phyloP scores from a whole-genome alignment of 2,797 vertebrate genomes.

The Sardinella longiceps region DNA sequence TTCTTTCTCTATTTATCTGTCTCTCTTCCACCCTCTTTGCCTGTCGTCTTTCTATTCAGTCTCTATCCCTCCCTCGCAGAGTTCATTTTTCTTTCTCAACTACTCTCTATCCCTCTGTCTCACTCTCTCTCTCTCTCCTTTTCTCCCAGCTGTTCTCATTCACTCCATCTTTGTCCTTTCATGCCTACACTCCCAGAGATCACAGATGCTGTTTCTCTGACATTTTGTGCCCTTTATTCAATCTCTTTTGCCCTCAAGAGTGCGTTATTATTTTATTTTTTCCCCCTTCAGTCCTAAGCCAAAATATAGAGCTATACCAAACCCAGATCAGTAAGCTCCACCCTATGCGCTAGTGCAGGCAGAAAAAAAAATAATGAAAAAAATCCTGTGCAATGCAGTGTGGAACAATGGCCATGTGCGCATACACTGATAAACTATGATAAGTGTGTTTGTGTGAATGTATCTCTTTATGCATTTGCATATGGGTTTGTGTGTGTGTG shows the following conservation, averaged over 20 bases:
- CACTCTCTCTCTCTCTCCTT: constrained; percentile 30
- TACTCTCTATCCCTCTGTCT: background rate
- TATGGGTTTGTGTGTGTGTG: background rate
- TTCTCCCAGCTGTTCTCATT: background rate
- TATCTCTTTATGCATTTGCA: too few relatives aligned
- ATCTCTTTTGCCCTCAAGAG: background rate
- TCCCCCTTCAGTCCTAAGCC: background rate
- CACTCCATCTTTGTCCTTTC: constrained; percentile 5
- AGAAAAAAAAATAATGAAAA: background rate
- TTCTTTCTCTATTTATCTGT: background rate
- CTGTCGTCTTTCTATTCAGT: background rate
- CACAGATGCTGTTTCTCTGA: constrained; percentile 9
- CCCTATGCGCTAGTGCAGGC: background rate
- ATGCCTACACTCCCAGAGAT: background rate
- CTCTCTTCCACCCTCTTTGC: background rate
- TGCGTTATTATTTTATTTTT: background rate
- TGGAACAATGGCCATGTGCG: background rate
- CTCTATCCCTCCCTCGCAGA: constrained; percentile 35
- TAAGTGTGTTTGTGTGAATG: background rate
- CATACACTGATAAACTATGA: background rate
- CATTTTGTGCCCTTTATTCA: constrained; percentile 15
- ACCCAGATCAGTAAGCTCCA: background rate
- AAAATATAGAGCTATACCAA: background rate
- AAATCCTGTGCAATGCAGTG: background rate
- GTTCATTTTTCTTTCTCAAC: background rate